Evolutionary conservation across 2,797 vertebrate genomes (phyloP), one percentile per base, ranked within the genome.

Genomic region (Pterois miles): DNA sequence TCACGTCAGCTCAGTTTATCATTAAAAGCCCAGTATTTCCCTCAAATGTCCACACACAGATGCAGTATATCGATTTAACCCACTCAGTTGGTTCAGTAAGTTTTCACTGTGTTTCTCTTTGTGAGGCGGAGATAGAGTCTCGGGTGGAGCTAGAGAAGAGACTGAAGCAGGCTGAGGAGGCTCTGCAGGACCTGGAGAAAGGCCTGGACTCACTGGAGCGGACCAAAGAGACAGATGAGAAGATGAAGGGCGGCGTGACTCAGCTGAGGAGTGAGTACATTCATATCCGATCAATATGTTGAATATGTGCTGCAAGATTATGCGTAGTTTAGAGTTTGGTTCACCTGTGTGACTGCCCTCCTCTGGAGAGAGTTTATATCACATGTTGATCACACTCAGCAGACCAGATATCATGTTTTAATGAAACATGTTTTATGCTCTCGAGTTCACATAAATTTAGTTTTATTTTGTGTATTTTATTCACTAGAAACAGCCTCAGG

Each of bases 221-320:
- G 31, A 97, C 94, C 90, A 95, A 91, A 75, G 98, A 99, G 93
- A 95, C 93, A 36, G 97, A 98, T n/a, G 96, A 97, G 93, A 96
- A 94, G 93, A 98, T 99, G 97, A 97, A 96, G 78, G 97, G 97
- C 0, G 97, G 98, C 1, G 98, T 99, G 88, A 95, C 94, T 36
- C 96, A 98, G 38, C 95, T 99, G 80, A 97, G 95, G 92, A 96
- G 98, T 99, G 94, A 96, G 98, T 90, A 10, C 5, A 27, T 14
- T 27, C 23, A 18, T 4, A 11, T 23, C 2, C 13, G 3, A 40
- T 43, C 14, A 18, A 31, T 31, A 31, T 22, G 25, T 50, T 14
- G 1, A 25, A 50, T 13, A 18, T 64, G 52, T 11, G 58, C 57
- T 56, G 56, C 8, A 57, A 10, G 12, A 8, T 4, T n/a, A n/a